These are phyloP conservation scores for Mola mola DNA, from an alignment of 2,113 vertebrate species.

Conservation along the genomic window DNA sequence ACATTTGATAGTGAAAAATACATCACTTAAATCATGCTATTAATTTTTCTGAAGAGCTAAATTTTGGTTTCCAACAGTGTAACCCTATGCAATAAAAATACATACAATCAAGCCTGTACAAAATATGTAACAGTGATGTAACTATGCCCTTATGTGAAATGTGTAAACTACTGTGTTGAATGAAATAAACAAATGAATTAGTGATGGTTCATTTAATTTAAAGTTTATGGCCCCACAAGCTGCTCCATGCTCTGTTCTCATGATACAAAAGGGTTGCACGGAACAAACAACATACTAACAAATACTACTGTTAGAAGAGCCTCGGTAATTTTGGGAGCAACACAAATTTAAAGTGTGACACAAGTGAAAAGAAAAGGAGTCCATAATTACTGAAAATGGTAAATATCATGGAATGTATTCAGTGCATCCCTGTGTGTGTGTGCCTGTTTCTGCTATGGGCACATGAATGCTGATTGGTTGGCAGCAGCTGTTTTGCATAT, in stretches of 20 bases:
- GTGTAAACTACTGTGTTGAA: no score
- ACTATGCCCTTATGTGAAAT: no score
- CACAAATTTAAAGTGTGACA: not conserved
- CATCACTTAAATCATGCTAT: no score
- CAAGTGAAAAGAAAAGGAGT: not conserved
- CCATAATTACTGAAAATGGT: not conserved
- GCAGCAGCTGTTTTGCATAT: slow-evolving; percentile 19
- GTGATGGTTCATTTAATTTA: no score
- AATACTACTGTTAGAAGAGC: not conserved
- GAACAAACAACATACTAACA: not conserved
- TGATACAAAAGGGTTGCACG: not conserved
- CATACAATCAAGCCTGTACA: no score
- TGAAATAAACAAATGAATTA: no score
- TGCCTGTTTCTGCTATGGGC: not conserved
- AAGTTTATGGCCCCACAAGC: not conserved
- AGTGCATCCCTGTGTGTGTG: not conserved
- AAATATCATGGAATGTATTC: not conserved
- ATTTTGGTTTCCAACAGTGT: no score
- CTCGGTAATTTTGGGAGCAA: not conserved
- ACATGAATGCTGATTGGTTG: not conserved
- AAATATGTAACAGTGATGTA: no score
- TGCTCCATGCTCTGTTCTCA: not conserved
- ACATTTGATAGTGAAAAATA: no score
- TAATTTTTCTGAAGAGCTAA: no score
- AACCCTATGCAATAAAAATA: no score